phyloP scores from a whole-genome alignment of 2,888 invertebrate species.

The Plagodis pulveraria region DNA sequence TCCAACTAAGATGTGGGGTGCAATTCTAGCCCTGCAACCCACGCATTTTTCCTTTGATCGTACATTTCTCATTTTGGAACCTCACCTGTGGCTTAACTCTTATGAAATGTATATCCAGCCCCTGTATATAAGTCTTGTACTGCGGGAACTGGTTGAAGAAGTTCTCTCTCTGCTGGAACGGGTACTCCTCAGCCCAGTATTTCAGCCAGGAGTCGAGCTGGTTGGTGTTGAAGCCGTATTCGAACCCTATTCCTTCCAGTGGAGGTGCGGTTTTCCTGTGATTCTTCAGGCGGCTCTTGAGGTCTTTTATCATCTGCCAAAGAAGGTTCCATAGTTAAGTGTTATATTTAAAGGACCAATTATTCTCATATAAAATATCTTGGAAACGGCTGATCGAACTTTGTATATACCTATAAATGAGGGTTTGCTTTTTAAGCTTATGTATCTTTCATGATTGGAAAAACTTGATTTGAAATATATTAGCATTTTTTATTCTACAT shows the following conservation, averaged over 20 bases:
- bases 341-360: too few species aligned
- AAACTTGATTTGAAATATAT: too few species aligned
- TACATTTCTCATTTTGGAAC: too few species aligned
- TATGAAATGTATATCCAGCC: conserved; percentile 89
- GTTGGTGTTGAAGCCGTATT: conserved; percentile 92
- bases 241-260: conserved; percentile 88
- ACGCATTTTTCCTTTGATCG: too few species aligned
- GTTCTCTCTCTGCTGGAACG: conserved; percentile 85
- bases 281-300: conserved; percentile 57
- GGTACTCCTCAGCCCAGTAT: conserved; percentile 92
- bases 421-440: too few species aligned
- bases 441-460: too few species aligned
- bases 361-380: too few species aligned
- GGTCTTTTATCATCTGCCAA: conserved; percentile 62
- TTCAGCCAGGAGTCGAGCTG: conserved; percentile 86
- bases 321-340: neutral
- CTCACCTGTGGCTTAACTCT: conserved; percentile 86
- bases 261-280: conserved; percentile 75
- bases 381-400: too few species aligned
- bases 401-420: too few species aligned
- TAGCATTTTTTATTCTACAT: too few species aligned
- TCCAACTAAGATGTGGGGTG: too few species aligned
- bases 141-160: conserved; percentile 90
- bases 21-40: too few species aligned
- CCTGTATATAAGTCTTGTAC: conserved; percentile 90